A percentile compares a stretch with the other conserved stretches of the same genome.
phyloP scores from a whole-genome alignment of 2,797 vertebrate species.

The Enteromius thamalakanensis region DNA sequence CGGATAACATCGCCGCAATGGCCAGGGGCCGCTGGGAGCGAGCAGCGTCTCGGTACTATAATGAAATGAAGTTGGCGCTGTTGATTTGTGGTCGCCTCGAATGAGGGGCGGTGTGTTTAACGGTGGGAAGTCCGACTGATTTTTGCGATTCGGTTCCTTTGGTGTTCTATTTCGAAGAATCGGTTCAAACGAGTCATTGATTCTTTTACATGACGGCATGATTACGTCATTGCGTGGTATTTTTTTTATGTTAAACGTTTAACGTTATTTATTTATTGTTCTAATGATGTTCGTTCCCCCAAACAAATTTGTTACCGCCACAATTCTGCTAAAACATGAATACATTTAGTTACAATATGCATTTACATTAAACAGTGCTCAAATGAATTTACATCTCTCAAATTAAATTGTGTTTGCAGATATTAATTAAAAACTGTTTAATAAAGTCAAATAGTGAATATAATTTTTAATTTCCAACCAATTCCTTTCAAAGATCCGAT shows the following conservation, averaged over 20 bases:
- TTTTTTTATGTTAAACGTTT: not conserved
- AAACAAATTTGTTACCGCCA: not conserved
- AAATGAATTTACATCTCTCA: not conserved
- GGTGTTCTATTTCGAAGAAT: not conserved
- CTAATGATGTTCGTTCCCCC: not conserved
- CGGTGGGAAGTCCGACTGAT: not conserved
- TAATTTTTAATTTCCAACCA: not conserved
- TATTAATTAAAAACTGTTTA: not conserved
- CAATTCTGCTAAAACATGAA: not conserved
- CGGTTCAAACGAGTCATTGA: not conserved
- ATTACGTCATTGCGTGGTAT: not conserved
- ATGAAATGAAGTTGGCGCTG: slow-evolving; percentile 28
- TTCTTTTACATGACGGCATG: not conserved
- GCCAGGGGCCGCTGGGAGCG: not conserved
- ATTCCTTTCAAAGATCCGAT: slow-evolving; percentile 18
- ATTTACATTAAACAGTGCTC: not conserved
- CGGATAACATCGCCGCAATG: not conserved
- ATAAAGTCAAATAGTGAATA: not conserved
- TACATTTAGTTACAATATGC: not conserved
- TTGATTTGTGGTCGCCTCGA: slow-evolving; percentile 26
- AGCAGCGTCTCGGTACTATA: slow-evolving; percentile 11
- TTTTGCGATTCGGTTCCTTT: not conserved
- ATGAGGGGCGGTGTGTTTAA: slow-evolving; percentile 25
- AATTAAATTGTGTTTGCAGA: not conserved
- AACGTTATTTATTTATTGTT: no score